Evolutionary conservation across 2,888 invertebrate species (phyloP).

Genomic region (Lamellibrachia satsuma): DNA sequence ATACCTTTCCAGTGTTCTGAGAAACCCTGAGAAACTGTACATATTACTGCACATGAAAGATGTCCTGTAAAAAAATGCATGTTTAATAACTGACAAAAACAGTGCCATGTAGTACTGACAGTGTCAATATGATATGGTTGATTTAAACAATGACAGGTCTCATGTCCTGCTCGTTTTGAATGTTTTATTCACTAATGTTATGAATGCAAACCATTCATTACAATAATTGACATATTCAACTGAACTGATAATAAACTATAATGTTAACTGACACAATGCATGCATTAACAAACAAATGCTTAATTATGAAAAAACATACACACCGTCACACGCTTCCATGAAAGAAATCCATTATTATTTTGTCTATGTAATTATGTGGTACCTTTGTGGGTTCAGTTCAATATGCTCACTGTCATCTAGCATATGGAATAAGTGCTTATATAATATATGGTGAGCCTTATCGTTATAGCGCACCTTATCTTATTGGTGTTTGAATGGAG

Average conservation of each 20-base stretch:
- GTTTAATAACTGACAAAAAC: too few species aligned
- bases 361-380: neutral
- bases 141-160: too few species aligned
- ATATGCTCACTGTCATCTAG: neutral
- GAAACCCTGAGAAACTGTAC: too few species aligned
- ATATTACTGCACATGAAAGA: too few species aligned
- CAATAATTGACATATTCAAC: neutral
- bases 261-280: neutral
- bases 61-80: too few species aligned
- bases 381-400: neutral
- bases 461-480: neutral
- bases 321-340: neutral
- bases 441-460: neutral
- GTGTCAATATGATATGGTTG: too few species aligned
- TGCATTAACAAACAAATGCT: too few species aligned
- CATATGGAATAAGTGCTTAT: neutral
- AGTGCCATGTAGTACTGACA: too few species aligned
- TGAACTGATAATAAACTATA: neutral
- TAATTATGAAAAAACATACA: neutral
- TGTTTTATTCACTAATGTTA: neutral
- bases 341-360: neutral
- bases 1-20: too few species aligned
- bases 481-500: too few species aligned
- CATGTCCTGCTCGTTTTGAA: neutral
- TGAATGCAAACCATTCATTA: neutral